Evolutionary conservation across 2,797 vertebrate genomes (phyloP).

Genomic region (Brotula barbata): DNA sequence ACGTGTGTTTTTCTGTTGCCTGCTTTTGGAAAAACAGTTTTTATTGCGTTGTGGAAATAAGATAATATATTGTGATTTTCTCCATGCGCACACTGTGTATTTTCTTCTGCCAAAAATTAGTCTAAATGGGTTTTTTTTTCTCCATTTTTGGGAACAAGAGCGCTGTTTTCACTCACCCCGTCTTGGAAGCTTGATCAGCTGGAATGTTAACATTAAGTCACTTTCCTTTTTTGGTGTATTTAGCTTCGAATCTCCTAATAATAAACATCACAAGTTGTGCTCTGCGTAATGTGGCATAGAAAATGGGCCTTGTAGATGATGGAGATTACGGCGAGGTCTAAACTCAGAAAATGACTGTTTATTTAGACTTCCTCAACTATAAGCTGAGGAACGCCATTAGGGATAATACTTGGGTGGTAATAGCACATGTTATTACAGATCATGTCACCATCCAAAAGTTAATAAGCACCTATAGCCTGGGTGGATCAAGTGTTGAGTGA

Average conservation of each 20-base stretch:
- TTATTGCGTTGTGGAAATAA: conserved; percentile 55
- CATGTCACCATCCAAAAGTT: conserved; percentile 6
- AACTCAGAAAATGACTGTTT: conserved; percentile 9
- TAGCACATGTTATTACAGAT: conserved; percentile 7
- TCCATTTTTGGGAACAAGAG: conserved; percentile 19
- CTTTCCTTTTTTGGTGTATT: conserved; percentile 22
- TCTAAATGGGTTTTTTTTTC: not conserved
- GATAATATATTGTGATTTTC: conserved; percentile 75
- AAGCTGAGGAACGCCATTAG: conserved; percentile 12
- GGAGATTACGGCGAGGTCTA: conserved; percentile 24
- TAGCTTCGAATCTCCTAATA: conserved; percentile 21
- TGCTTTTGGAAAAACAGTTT: conserved; percentile 44
- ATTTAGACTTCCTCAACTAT: conserved; percentile 17
- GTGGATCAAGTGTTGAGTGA: not conserved
- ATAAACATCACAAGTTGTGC: conserved; percentile 18
- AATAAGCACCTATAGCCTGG: conserved; percentile 5
- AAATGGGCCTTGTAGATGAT: conserved; percentile 35
- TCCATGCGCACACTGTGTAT: conserved; percentile 29
- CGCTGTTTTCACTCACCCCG: not conserved
- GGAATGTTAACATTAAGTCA: conserved; percentile 32
- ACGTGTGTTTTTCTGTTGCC: conserved; percentile 37
- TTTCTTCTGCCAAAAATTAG: not conserved
- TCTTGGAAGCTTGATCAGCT: conserved; percentile 39
- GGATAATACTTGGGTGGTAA: conserved; percentile 6
- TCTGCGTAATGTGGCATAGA: conserved; percentile 37